Evolutionary conservation across 2,888 invertebrate species (phyloP).

Genomic region (Ptilodon capucinus): DNA sequence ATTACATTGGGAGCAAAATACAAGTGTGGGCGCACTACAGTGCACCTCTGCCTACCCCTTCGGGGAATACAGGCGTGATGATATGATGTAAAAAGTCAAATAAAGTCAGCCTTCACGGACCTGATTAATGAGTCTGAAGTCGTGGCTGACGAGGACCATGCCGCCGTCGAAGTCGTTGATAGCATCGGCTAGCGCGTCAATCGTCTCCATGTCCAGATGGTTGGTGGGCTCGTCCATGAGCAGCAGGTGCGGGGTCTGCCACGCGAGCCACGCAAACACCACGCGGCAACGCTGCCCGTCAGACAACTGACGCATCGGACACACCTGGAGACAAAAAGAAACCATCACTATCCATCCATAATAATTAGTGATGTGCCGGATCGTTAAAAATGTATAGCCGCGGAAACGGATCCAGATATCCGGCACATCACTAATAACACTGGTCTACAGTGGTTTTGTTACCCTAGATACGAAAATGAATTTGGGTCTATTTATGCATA

Average conservation of each 20-base stretch:
- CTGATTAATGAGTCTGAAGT: constrained; percentile 99
- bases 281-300: constrained; percentile 99
- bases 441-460: too few relatives aligned
- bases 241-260: constrained; percentile 97
- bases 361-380: too few relatives aligned
- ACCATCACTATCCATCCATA: too few relatives aligned
- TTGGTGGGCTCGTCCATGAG: constrained; percentile 93
- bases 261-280: constrained; percentile 99
- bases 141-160: constrained; percentile 99
- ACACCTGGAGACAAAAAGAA: constrained; percentile 84
- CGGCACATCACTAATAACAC: too few relatives aligned
- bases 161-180: constrained; percentile 99
- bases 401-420: too few relatives aligned
- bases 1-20: too few relatives aligned
- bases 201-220: constrained; percentile 98
- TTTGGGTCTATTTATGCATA: too few relatives aligned
- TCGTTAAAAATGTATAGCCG: too few relatives aligned
- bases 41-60: too few relatives aligned
- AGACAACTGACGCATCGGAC: constrained; percentile 96
- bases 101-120: constrained; percentile 70
- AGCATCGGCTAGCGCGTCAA: constrained; percentile 98
- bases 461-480: too few relatives aligned
- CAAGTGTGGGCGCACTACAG: too few relatives aligned
- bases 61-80: too few relatives aligned
- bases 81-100: not conserved